Evolutionary conservation across 2,888 invertebrate species (phyloP).

Genomic region (Laspeyria flexula): DNA sequence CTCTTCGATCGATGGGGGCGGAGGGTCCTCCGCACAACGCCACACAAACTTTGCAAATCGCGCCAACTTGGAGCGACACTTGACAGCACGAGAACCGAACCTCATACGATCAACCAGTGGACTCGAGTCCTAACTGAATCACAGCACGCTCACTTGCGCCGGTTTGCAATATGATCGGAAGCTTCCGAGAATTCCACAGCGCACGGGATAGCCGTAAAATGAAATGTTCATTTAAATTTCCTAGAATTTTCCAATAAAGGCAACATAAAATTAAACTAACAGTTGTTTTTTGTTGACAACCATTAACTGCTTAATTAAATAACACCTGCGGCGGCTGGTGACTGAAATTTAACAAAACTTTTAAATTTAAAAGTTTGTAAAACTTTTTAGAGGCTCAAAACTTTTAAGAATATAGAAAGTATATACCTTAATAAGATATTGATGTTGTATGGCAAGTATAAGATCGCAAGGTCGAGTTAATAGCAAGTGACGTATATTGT

Average conservation of each 20-base stretch:
- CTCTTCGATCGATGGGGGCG: slow-evolving; percentile 74
- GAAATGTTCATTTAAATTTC: neutral
- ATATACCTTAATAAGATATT: neutral
- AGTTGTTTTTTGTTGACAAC: no score
- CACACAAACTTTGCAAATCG: slow-evolving; percentile 69
- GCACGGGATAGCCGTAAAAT: slow-evolving; percentile 1
- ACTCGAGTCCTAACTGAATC: slow-evolving; percentile 43
- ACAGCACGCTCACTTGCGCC: slow-evolving; percentile 27
- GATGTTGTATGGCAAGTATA: neutral
- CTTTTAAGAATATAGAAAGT: no score
- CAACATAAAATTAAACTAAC: no score
- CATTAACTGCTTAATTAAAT: no score
- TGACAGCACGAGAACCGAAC: slow-evolving; percentile 54
- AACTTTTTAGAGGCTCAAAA: slow-evolving; percentile 9
- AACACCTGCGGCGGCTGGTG: no score
- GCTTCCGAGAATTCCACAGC: slow-evolving; percentile 11
- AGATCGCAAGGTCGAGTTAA: slow-evolving; percentile 29
- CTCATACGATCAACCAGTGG: slow-evolving; percentile 76
- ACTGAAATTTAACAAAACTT: neutral
- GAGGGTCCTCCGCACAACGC: slow-evolving; percentile 54
- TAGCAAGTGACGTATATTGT: slow-evolving; percentile 31
- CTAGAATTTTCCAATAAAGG: no score
- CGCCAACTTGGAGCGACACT: slow-evolving; percentile 73
- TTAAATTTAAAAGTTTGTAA: slow-evolving; percentile 18
- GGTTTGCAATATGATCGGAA: slow-evolving; percentile 16